These are phyloP conservation scores for Cacajao melanocephalus DNA, from an alignment of 2,797 vertebrate genomes.

Conservation along the genomic window DNA sequence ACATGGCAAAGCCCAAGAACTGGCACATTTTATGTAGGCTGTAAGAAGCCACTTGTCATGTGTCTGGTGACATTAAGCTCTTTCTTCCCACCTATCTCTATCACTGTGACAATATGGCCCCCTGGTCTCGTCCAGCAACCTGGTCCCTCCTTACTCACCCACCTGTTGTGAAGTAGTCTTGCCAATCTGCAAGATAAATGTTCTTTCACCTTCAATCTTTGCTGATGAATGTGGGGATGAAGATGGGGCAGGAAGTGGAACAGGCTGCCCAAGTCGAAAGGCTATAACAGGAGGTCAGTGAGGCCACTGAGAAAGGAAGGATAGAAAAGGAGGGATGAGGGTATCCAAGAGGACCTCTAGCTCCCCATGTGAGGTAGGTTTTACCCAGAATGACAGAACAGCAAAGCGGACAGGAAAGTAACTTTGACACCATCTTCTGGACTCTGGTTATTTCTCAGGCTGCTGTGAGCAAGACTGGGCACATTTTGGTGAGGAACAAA, in stretches of 20 bases:
- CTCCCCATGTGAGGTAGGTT: neutral
- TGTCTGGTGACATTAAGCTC: neutral
- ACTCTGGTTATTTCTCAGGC: neutral
- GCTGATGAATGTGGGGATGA: neutral
- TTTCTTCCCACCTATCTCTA: neutral
- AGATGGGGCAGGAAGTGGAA: neutral
- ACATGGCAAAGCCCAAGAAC: conserved; percentile 46
- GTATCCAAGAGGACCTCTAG: neutral
- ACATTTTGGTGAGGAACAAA: neutral
- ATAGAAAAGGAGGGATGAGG: neutral
- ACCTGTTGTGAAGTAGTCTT: neutral
- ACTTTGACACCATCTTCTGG: neutral
- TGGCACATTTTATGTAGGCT: conserved; percentile 30
- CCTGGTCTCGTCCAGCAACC: neutral
- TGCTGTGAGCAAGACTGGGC: neutral
- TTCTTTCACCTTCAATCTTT: neutral
- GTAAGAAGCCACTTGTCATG: neutral
- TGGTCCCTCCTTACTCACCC: neutral
- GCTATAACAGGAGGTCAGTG: neutral
- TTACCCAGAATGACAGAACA: neutral
- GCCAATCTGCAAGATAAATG: neutral
- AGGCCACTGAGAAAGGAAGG: neutral
- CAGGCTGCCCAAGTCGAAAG: neutral
- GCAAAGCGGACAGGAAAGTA: neutral
- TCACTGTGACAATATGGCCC: neutral